These are phyloP conservation scores for Drosophila kurseongensis DNA, from an alignment of 1,140 invertebrate genomes.

Conservation along the genomic window DNA sequence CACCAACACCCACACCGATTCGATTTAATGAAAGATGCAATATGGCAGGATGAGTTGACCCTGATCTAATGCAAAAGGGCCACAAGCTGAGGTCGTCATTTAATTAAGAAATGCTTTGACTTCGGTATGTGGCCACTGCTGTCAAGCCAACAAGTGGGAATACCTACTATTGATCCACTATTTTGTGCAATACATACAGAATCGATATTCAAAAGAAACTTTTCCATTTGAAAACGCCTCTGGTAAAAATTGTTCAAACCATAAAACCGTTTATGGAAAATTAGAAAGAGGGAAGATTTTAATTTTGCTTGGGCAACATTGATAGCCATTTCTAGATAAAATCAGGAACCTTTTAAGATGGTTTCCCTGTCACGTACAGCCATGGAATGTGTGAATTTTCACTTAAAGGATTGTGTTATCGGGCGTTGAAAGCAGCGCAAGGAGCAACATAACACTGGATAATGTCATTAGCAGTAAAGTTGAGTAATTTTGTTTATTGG, in stretches of 20 bases:
- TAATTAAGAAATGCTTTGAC: slow-evolving; percentile 69
- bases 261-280: slow-evolving; percentile 45
- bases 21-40: slow-evolving; percentile 52
- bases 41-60: slow-evolving; percentile 29
- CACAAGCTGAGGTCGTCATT: slow-evolving; percentile 29
- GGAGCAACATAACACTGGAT: slow-evolving; percentile 23
- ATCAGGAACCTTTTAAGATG: slow-evolving; percentile 38
- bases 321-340: slow-evolving; percentile 56
- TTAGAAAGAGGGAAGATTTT: slow-evolving; percentile 12
- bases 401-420: slow-evolving; percentile 44
- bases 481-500: slow-evolving; percentile 46
- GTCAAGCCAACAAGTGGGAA: slow-evolving; percentile 26
- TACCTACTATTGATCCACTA: slow-evolving; percentile 4
- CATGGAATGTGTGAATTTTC: slow-evolving; percentile 36
- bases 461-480: slow-evolving; percentile 48
- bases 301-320: slow-evolving; percentile 16
- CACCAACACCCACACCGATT: too few species aligned
- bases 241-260: slow-evolving; percentile 28
- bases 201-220: slow-evolving; percentile 11
- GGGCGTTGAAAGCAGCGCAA: slow-evolving; percentile 3
- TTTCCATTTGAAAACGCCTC: not conserved
- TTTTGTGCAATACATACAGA: not conserved
- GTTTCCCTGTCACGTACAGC: slow-evolving; percentile 63
- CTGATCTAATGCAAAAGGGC: slow-evolving; percentile 50
- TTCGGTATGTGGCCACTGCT: slow-evolving; percentile 14